Percentiles rank a stretch among this genome's conserved stretches.
Evolutionary conservation across 1,140 invertebrate species (phyloP).

Genomic region (Parapsyche elsis): DNA sequence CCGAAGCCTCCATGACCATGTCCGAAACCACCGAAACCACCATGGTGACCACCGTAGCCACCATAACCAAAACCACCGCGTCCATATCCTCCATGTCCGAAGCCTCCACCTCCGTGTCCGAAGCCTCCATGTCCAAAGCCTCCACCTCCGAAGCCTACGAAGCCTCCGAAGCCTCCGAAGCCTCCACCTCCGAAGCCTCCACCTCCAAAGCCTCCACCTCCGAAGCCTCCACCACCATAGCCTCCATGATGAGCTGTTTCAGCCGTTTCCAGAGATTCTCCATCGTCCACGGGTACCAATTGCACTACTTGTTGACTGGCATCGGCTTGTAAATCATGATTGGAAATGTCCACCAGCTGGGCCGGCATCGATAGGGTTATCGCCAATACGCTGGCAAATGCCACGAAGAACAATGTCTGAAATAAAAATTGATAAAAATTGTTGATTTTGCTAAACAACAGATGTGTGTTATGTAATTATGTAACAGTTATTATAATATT

Average conservation of each 20-base stretch:
- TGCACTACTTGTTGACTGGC: neutral
- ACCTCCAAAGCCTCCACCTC: conserved; percentile 14
- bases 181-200: conserved; percentile 7
- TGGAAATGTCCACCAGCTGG: neutral
- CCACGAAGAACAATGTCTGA: neutral
- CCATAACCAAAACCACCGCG: neutral
- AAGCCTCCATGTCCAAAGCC: conserved; percentile 2
- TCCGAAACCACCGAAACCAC: conserved; percentile 19
- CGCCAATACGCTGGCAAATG: neutral
- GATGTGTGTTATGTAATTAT: no score
- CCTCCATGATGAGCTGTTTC: conserved; percentile 21
- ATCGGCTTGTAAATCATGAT: neutral
- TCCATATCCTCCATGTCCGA: conserved; percentile 1
- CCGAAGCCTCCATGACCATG: neutral
- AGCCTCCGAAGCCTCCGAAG: conserved; percentile 22
- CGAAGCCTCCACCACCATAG: neutral
- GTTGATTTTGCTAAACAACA: no score
- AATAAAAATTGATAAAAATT: neutral
- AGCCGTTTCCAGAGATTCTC: neutral
- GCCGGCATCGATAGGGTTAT: neutral
- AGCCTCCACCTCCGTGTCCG: neutral
- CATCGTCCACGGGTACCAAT: neutral
- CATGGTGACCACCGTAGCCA: neutral
- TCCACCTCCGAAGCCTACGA: conserved; percentile 16
- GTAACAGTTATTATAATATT: no score